phyloP scores from a whole-genome alignment of 1,140 invertebrate species.

The Bombus ignitus region DNA sequence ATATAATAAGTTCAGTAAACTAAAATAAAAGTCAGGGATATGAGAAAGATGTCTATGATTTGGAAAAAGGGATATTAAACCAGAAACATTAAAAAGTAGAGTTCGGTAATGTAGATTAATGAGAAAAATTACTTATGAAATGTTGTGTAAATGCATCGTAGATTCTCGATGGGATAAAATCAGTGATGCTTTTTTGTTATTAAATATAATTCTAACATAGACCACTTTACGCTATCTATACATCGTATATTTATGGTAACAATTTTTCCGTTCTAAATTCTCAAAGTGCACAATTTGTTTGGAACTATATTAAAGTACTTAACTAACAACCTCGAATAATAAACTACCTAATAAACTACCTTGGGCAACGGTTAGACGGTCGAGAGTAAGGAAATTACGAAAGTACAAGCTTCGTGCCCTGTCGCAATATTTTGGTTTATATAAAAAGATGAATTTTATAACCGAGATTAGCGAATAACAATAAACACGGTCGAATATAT shows the following conservation, averaged over 20 bases:
- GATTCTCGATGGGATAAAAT: neutral
- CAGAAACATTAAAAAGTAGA: too few relatives aligned
- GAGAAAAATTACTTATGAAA: neutral
- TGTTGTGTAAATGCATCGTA: too few relatives aligned
- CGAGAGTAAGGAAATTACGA: neutral
- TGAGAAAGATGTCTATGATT: too few relatives aligned
- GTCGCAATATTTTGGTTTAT: neutral
- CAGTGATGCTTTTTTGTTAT: neutral
- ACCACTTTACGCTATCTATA: neutral
- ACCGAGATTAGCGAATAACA: neutral
- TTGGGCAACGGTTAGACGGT: neutral
- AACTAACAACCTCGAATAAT: neutral
- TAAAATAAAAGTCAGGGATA: too few relatives aligned
- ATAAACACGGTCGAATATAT: neutral
- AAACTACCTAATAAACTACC: neutral
- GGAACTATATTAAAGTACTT: neutral
- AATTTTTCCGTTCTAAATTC: neutral
- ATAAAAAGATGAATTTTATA: neutral
- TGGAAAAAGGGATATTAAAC: too few relatives aligned
- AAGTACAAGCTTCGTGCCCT: neutral
- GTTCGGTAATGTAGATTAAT: too few relatives aligned
- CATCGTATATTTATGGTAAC: neutral
- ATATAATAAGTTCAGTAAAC: too few relatives aligned
- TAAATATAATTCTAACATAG: neutral
- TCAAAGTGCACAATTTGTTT: neutral